phyloP scores from a whole-genome alignment of 2,888 invertebrate genomes.

The Epistrophella euchroma region DNA sequence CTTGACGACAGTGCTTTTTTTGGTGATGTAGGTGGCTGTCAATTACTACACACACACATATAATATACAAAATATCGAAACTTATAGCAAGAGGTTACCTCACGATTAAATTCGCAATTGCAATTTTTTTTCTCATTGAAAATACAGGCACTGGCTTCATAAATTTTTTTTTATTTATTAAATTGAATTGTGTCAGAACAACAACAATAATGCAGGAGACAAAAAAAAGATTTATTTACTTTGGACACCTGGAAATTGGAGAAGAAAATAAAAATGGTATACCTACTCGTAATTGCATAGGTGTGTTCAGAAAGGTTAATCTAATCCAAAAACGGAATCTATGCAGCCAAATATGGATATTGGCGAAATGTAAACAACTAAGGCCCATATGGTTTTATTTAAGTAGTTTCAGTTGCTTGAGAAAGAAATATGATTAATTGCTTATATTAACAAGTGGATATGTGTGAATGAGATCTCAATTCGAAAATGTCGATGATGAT shows the following conservation, averaged over 20 bases:
- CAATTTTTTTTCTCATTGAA: constrained; percentile 45
- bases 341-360: constrained; percentile 41
- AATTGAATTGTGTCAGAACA: constrained; percentile 19
- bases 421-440: constrained; percentile 38
- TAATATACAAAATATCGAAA: background rate
- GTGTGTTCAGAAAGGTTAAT: constrained; percentile 21
- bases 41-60: constrained; percentile 18
- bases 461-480: constrained; percentile 29
- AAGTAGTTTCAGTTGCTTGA: background rate
- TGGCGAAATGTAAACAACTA: constrained; percentile 28
- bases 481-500: background rate
- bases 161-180: constrained; percentile 16
- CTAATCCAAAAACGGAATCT: constrained; percentile 25
- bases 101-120: constrained; percentile 46
- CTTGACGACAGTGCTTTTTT: constrained; percentile 18
- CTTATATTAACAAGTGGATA: constrained; percentile 22
- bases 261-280: background rate
- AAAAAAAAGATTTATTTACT: constrained; percentile 40
- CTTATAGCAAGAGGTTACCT: constrained; percentile 15
- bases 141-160: constrained; percentile 17
- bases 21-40: constrained; percentile 64
- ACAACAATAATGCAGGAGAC: background rate
- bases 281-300: constrained; percentile 16
- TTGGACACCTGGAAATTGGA: constrained; percentile 38
- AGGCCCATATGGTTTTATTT: constrained; percentile 35